phyloP scores from a whole-genome alignment of 1,140 invertebrate genomes.

The Solenopsis fugax region DNA sequence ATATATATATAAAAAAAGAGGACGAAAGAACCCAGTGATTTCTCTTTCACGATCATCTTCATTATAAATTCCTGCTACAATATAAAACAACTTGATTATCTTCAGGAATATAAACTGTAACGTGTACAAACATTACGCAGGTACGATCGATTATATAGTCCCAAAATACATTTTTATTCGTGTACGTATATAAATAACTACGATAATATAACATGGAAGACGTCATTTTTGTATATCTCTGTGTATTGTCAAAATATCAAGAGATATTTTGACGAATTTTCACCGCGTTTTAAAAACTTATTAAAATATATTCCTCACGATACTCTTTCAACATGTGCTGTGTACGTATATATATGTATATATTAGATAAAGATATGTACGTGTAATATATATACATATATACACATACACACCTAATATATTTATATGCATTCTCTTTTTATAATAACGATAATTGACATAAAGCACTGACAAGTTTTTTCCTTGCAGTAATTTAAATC shows the following conservation, averaged over 20 bases:
- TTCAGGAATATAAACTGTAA: slow-evolving; percentile 68
- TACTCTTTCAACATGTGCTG: slow-evolving; percentile 62
- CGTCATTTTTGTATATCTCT: slow-evolving; percentile 60
- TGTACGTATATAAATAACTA: slow-evolving; percentile 68
- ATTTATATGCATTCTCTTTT: slow-evolving; percentile 64
- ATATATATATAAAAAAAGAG: slow-evolving; percentile 34
- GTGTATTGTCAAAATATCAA: slow-evolving; percentile 57
- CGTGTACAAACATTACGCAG: slow-evolving; percentile 70
- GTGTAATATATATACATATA: no score
- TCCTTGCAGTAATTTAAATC: slow-evolving; percentile 35
- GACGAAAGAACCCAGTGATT: slow-evolving; percentile 31
- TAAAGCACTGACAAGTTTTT: slow-evolving; percentile 50
- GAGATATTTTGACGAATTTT: slow-evolving; percentile 43
- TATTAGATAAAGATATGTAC: background rate
- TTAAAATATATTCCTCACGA: slow-evolving; percentile 66
- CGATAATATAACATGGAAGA: slow-evolving; percentile 68
- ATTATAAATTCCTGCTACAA: slow-evolving; percentile 69
- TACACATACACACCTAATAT: background rate
- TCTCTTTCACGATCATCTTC: slow-evolving; percentile 64
- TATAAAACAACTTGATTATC: slow-evolving; percentile 71
- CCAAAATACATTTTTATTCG: slow-evolving; percentile 67
- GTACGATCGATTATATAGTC: slow-evolving; percentile 63
- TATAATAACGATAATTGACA: slow-evolving; percentile 57
- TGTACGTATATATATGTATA: background rate
- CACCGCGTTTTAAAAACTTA: slow-evolving; percentile 53